Base-by-base conservation (phyloP, 2,113 vertebrate genomes). In the Gallinago undulata region DNA sequence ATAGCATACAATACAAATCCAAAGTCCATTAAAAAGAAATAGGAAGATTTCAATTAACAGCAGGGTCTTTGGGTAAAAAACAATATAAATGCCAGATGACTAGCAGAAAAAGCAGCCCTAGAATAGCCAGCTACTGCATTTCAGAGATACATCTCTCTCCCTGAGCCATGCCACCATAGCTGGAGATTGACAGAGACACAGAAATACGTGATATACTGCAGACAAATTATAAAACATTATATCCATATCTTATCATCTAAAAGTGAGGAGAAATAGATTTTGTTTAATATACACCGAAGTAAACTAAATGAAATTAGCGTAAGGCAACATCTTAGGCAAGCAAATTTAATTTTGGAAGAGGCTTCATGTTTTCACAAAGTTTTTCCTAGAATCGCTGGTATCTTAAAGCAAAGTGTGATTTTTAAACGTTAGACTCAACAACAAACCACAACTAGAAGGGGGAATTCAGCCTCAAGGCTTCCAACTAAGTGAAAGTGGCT, bases 351-450 rank as follows among this genome's bases (percentile, higher is more conserved):
- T 95, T 91, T 94, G 77, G 91, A 59, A 84, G 75, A 76, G 80
- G 5, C 23, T 59, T 84, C n/a, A 8, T 70, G 48, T 94, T 95
- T 93, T 69, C n/a, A 55, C 19, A 63, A 27, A 1, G 6, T 69
- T 30, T 69, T 94, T 88, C 59, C 21, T 43, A 7, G 35, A 77
- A 50, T 87, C 0, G 0, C 39, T 43, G 16, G 8, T 89, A 90
- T 92, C 76, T 92, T 88, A 80, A 70, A 90, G 18, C 31, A 70
- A 86, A 86, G 41, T 8, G 11, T n/a, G 47, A 51, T 72, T 56
- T 87, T 69, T 90, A 68, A 88, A 73, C 28, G 57, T 64, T 77
- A 97, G 95, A 94, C 95, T 93, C 93, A 96, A 95, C 94, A 95
- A 55, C 19, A 94, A 94, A 92, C 95, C 96, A 87, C 94, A 87